phyloP scores from a whole-genome alignment of 2,888 invertebrate species.

The Aphidius colemani region DNA sequence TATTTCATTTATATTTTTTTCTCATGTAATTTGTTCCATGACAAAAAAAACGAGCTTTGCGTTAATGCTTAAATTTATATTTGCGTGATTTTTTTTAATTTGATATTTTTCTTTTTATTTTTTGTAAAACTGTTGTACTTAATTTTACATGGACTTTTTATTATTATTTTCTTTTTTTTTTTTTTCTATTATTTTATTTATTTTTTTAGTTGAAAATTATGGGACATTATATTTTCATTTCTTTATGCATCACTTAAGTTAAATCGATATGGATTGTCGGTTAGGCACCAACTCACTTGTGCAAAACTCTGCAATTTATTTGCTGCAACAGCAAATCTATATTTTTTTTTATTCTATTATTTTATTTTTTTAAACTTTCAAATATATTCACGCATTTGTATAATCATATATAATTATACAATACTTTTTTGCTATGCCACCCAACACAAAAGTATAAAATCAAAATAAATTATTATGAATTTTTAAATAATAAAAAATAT shows the following conservation, averaged over 20 bases:
- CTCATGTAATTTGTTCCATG: neutral
- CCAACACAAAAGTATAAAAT: no score
- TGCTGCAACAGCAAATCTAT: neutral
- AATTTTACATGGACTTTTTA: no score
- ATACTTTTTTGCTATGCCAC: no score
- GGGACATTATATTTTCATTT: constrained; percentile 21
- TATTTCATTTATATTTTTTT: neutral
- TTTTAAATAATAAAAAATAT: no score
- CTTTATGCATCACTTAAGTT: constrained; percentile 21
- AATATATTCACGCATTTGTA: no score
- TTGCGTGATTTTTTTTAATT: constrained; percentile 52
- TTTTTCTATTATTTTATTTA: constrained; percentile 3
- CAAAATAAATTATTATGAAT: no score
- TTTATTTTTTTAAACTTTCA: no score
- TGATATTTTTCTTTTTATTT: constrained; percentile 32
- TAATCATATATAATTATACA: no score
- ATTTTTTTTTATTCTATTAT: no score
- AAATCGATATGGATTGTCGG: constrained; percentile 13
- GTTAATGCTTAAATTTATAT: neutral
- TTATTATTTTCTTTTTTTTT: neutral
- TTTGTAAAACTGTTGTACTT: no score
- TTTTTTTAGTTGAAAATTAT: constrained; percentile 16
- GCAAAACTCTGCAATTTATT: constrained; percentile 1
- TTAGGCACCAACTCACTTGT: neutral
- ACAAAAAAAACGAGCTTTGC: no score